Base-by-base conservation (phyloP, 2,797 vertebrate species). In the Lithobates sylvaticus region DNA sequence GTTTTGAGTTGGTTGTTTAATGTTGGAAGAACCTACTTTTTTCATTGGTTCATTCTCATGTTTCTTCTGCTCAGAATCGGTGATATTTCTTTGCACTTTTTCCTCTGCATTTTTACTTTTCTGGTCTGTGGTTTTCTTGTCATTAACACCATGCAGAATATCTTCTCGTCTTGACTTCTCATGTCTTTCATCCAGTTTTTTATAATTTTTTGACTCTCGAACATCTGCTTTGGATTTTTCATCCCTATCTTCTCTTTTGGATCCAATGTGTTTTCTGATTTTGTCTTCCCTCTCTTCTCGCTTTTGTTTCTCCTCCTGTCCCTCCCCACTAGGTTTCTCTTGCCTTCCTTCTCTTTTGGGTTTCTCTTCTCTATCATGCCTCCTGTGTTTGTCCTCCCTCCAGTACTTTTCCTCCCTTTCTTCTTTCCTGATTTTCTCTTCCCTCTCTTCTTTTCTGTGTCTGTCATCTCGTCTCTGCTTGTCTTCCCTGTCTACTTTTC, bases 51-150 rank as follows among this genome's bases (percentile, higher is more conserved):
- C 90, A 5, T 86, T 90, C 85, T 94, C 91, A 0, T 4, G 3
- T 88, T 90, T 94, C 84, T 90, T 95, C 81, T 86, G 92, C 15
- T 90, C 89, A 5, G 85, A 76, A 13, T 94, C 93, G 4, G n/a
- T 78, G 0, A 89, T 83, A 69, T 89, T 93, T 87, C 73, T 89
- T 73, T 87, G 68, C 5, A 83, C 86, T 3, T 75, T 29, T 27
- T 84, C 88, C 18, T 89, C 89, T 0, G 34, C 88, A 0, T 42
- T 88, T 65, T 83, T 83, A 10, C 15, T 29, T 2, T 39, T 89
- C 1, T 73, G 81, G 86, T 90, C 91, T 39, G 86, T 89, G 88
- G 89, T 88, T 77, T 78, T 77, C 29, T 90, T 91, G 68, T 93
- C 93, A 58, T 65, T 88, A 64, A 88, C 92, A 29, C 91, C 92